Evolutionary conservation across 2,888 invertebrate genomes (phyloP), one percentile per base, ranked within the genome.

Genomic region (Xestia sexstrigata): DNA sequence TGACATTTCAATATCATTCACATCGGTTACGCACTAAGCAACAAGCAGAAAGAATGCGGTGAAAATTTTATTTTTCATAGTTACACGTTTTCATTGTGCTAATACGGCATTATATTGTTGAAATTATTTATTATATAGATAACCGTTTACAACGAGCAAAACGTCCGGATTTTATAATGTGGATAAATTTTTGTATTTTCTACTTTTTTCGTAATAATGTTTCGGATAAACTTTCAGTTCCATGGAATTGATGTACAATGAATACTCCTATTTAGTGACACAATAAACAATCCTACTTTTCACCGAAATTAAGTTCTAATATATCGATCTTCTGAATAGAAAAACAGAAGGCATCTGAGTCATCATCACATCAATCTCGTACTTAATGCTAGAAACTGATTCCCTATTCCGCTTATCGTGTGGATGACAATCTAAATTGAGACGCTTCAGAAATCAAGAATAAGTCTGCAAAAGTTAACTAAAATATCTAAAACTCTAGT

Each of bases 21-120:
- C n/a, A 42, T 69, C 42, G 15, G 39, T 71, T 71, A 70, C 73
- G 35, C 63, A 67, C 47, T 60, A 39, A 67, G 39, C 70, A 63
- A n/a, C 70, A 55, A 79, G 58, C 68, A 68, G 74, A 82, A 75
- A 70, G 58, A 74, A 81, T 74, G 73, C 55, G 68, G 84, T 68
- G 81, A 84, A 84, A 81, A 55, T 71, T 52, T 62, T 55, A 66
- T 74, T 63, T 67, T 70, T 60, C 58, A 78, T 72, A 58, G 62
- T 71, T 26, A 69, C 75, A 71, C 45, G 62, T 70, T 72, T 30
- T 79, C 78, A 78, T 78, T 83, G 42, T 76, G 69, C 30, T 76
- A 76, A 63, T 67, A 42, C 60, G n/a, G 71, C 65, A 70, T 76
- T 75, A 73, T 70, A 76, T 67, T 81, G 72, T 81, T 60, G 60